Conservation (phyloP, 1,140 invertebrate genomes). For the Mylabris phalerata region DNA sequence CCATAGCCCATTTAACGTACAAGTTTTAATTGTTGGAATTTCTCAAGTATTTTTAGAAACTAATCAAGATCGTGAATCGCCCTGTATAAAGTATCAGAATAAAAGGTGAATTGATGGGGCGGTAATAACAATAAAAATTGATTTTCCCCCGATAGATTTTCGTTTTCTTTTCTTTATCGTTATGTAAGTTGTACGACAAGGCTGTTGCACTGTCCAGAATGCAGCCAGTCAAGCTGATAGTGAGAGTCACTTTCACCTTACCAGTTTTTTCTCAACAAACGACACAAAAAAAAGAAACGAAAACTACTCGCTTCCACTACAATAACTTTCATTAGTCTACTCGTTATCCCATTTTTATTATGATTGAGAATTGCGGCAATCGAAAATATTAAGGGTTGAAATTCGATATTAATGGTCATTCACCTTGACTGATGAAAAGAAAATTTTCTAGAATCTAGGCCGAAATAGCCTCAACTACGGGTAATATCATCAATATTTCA, state of each 20-base stretch:
- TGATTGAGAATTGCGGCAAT: background rate
- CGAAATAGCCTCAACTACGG: constrained; percentile 19
- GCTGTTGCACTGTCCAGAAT: background rate
- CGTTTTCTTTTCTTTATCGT: too few relatives aligned
- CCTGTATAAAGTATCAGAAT: too few relatives aligned
- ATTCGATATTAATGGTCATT: constrained; percentile 22
- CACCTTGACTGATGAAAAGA: constrained; percentile 34
- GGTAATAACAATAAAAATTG: background rate
- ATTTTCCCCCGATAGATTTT: too few relatives aligned
- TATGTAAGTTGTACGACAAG: too few relatives aligned
- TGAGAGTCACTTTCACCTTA: constrained; percentile 1
- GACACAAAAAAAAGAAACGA: constrained; percentile 1
- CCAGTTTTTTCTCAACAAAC: background rate
- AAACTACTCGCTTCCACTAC: background rate
- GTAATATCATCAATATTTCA: too few relatives aligned
- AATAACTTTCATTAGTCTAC: background rate
- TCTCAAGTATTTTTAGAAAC: too few relatives aligned
- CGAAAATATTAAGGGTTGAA: background rate
- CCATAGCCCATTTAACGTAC: background rate
- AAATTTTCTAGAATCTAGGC: background rate
- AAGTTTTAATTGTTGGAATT: too few relatives aligned
- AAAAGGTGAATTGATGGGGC: background rate
- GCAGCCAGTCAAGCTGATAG: constrained; percentile 10
- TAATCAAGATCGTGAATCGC: too few relatives aligned
- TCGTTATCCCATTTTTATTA: background rate